Base-by-base conservation (phyloP, 92 coral and sea anemone species). In the Plumapathes pennacea region DNA sequence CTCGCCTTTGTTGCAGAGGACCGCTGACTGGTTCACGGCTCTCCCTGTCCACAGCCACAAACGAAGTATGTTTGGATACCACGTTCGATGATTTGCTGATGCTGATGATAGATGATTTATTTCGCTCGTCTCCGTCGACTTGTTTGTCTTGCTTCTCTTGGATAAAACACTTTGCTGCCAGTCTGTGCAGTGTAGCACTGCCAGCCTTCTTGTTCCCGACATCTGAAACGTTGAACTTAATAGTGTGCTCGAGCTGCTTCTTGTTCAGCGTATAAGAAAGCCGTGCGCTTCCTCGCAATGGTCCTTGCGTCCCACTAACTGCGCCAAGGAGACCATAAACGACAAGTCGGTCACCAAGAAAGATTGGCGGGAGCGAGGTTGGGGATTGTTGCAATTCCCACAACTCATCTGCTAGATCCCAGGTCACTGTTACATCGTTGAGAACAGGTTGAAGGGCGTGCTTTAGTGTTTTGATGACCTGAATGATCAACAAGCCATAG, bases 391-490 rank as follows among this genome's bases (percentile, higher is more conserved):
- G 60, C 26, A 77, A 80, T 19, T 33, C 45, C 73, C 71, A 83
- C n/a, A n/a, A n/a, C 18, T 69, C 74, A 24, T 55, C 39, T 20
- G 90, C 79, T n/a, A 83, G 72, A 53, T 42, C 63, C 90, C 89
- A 90, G 19, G 77, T 70, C 10, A 83, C 43, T 53, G 48, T 50
- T 33, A 74, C 71, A 38, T 57, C 88, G 36, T 70, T 69, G 6
- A 90, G 69, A 4, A 73, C 88, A 4, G 97, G 97, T 31, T 86
- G 90, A 27, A 83, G 62, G 25, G 97, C 95, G 28, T 73, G 56
- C 65, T 85, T 77, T 40, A 90, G 57, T 1, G 90, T 73, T 54
- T 80, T 72, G 47, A 85, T 90, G 22, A 86, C 95, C 97, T 89
- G 30, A 14, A 18, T 10, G n/a, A n/a, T n/a, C n/a, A n/a, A n/a